These are phyloP conservation scores for Mellilla xanthometata DNA, from an alignment of 2,888 invertebrate species.

Conservation along the genomic window DNA sequence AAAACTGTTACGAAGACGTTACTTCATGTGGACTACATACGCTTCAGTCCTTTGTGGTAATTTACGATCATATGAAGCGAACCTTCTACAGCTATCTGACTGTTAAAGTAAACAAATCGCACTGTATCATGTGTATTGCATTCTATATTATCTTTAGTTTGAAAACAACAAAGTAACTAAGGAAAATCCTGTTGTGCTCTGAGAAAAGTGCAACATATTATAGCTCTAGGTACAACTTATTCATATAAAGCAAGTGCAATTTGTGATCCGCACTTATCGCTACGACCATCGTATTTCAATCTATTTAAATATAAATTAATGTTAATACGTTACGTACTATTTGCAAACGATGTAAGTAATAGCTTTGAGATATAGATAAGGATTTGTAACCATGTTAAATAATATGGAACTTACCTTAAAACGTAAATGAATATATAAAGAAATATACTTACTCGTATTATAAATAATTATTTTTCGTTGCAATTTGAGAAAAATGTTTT, in stretches of 20 bases:
- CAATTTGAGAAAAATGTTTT: too few relatives aligned
- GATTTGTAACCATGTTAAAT: too few relatives aligned
- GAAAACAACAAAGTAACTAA: not conserved
- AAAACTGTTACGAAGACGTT: slow-evolving; percentile 27
- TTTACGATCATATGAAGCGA: not conserved
- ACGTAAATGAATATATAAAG: too few relatives aligned
- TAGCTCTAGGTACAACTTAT: not conserved
- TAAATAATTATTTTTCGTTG: too few relatives aligned
- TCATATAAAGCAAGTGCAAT: not conserved
- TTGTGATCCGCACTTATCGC: not conserved
- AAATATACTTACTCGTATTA: too few relatives aligned
- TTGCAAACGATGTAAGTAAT: too few relatives aligned
- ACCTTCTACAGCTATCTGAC: not conserved
- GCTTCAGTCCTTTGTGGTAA: slow-evolving; percentile 1
- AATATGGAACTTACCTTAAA: too few relatives aligned
- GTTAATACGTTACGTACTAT: too few relatives aligned
- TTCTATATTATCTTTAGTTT: not conserved
- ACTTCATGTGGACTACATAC: slow-evolving; percentile 20
- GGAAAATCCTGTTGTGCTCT: slow-evolving; percentile 2
- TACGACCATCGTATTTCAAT: not conserved
- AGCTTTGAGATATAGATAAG: too few relatives aligned
- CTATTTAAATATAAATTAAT: too few relatives aligned
- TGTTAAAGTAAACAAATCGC: not conserved
- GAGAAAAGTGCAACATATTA: not conserved
- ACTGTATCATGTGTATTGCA: not conserved